A percentile compares a stretch with the other conserved stretches of the same genome.
Evolutionary conservation across 1,140 invertebrate species (phyloP).

Genomic region (Drosophila bocqueti): DNA sequence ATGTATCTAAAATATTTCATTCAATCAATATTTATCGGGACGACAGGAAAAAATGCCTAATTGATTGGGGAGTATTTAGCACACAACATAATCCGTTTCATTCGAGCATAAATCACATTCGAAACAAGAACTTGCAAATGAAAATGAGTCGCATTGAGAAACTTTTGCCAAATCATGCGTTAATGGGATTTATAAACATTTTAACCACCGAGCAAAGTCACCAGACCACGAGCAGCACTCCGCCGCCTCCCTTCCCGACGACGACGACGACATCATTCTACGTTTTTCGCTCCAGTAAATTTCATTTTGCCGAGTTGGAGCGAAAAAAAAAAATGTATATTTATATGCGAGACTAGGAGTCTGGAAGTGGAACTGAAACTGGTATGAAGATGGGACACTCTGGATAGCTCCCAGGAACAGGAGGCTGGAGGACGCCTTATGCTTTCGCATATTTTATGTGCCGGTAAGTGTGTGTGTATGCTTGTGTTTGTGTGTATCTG

Average conservation of each 20-base stretch:
- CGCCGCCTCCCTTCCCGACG: neutral
- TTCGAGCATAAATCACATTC: conserved; percentile 21
- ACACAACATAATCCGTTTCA: neutral
- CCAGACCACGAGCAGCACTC: conserved; percentile 25
- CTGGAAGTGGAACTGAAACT: conserved; percentile 21
- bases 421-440: conserved; percentile 39
- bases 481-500: conserved; percentile 28
- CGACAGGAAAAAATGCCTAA: neutral
- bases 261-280: neutral
- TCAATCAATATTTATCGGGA: conserved; percentile 1
- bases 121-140: conserved; percentile 16
- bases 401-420: conserved; percentile 35
- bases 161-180: conserved; percentile 49
- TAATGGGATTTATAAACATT: conserved; percentile 49
- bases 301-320: conserved; percentile 55
- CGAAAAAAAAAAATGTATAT: conserved; percentile 61
- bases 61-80: conserved; percentile 35
- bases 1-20: neutral
- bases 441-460: conserved; percentile 79
- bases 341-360: conserved; percentile 61
- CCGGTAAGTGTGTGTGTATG: conserved; percentile 24
- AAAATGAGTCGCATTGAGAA: conserved; percentile 30
- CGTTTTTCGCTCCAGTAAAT: conserved; percentile 54
- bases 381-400: conserved; percentile 39
- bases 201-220: conserved; percentile 32